phyloP scores from a whole-genome alignment of 2,113 vertebrate genomes.

The Rana temporaria region DNA sequence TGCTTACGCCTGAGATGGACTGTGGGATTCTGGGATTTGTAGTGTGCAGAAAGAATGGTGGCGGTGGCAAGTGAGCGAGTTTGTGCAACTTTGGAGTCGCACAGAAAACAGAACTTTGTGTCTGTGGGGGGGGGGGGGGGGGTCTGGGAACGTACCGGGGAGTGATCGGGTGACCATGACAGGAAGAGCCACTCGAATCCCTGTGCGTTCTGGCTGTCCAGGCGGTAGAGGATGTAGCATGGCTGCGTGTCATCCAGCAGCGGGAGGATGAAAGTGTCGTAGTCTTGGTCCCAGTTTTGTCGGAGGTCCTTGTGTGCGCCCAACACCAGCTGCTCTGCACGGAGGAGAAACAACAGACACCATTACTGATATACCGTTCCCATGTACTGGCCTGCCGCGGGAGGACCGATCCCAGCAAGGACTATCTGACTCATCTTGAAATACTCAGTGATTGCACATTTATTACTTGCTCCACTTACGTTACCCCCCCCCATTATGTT shows the following conservation, averaged over 20 bases:
- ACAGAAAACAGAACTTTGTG: no score
- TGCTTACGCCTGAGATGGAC: no score
- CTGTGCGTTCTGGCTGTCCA: slow-evolving; percentile 94
- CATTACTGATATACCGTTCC: background rate
- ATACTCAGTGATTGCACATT: no score
- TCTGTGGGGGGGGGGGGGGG: background rate
- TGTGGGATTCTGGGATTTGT: no score
- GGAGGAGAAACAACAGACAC: background rate
- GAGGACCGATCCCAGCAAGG: no score
- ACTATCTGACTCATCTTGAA: no score
- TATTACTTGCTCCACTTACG: no score
- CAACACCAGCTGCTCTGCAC: slow-evolving; percentile 94
- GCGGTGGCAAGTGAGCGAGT: no score
- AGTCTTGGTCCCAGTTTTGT: slow-evolving; percentile 91
- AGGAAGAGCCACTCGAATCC: slow-evolving; percentile 97
- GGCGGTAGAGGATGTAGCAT: slow-evolving; percentile 93
- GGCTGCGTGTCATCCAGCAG: slow-evolving; percentile 87
- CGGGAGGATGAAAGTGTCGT: slow-evolving; percentile 86
- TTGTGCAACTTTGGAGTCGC: no score
- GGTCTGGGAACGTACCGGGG: slow-evolving; percentile 78
- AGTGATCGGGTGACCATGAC: slow-evolving; percentile 98
- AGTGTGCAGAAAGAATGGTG: no score
- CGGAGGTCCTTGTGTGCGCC: slow-evolving; percentile 84
- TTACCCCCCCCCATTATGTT: no score
- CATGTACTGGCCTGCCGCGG: no score